These are phyloP conservation scores for Acrocyrtus sp. DNA, from an alignment of 2,888 invertebrate species.

Conservation along the genomic window DNA sequence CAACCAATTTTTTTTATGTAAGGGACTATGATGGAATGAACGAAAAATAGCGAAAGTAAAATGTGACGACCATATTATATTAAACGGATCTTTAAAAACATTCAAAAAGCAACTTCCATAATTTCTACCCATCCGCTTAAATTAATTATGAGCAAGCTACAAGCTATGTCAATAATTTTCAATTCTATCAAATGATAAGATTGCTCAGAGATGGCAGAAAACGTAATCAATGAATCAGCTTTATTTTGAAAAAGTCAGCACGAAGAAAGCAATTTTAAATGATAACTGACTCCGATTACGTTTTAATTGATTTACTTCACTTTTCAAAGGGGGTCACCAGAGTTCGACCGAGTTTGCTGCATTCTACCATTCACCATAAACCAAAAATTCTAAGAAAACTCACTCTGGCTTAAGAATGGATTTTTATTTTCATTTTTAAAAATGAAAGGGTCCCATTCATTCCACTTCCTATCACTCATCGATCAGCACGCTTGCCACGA, in stretches of 20 bases:
- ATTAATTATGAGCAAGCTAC: background rate
- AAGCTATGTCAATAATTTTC: background rate
- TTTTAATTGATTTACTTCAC: too few species aligned
- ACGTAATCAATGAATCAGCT: background rate
- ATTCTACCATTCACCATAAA: too few species aligned
- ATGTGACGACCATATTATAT: background rate
- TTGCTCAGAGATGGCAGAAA: background rate
- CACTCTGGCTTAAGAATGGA: background rate
- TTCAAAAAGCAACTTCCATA: too few species aligned
- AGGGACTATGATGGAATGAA: background rate
- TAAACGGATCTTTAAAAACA: too few species aligned
- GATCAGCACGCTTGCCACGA: too few species aligned
- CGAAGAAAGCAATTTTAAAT: background rate
- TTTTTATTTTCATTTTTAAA: background rate
- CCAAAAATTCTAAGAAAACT: too few species aligned
- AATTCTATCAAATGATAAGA: background rate
- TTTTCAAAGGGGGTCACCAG: background rate
- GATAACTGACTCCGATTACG: background rate
- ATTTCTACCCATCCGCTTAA: too few species aligned
- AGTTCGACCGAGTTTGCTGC: background rate
- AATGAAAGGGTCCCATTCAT: background rate
- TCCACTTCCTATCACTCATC: too few species aligned
- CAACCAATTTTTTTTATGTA: background rate
- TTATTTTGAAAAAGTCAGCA: background rate
- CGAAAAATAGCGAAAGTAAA: conserved; percentile 3